Percentiles rank a stretch among this genome's conserved stretches.
Evolutionary conservation across 2,888 invertebrate species (phyloP).

Genomic region (Deilephila porcellus): DNA sequence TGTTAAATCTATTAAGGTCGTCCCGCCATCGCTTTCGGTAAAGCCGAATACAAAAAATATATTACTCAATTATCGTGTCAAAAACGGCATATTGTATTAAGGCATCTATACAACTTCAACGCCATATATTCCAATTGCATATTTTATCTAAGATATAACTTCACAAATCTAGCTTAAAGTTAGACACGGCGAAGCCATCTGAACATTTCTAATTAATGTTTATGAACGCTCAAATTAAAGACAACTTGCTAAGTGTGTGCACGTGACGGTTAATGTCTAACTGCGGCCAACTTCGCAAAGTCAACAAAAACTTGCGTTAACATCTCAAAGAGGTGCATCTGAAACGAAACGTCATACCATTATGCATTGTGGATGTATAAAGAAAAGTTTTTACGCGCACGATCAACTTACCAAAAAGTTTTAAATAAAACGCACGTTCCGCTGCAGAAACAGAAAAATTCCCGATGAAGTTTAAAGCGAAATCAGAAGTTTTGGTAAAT

Average conservation of each 20-base stretch:
- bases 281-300: neutral
- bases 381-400: neutral
- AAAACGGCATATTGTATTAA: too few relatives aligned
- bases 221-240: neutral
- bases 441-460: neutral
- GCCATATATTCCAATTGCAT: neutral
- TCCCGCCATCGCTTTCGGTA: too few relatives aligned
- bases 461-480: conserved; percentile 14
- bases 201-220: conserved; percentile 21
- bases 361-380: conserved; percentile 20
- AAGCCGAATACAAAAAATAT: too few relatives aligned
- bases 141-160: neutral
- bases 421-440: conserved; percentile 16
- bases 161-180: neutral
- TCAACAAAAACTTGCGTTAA: conserved; percentile 33
- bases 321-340: conserved; percentile 34
- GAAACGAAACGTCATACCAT: conserved; percentile 12
- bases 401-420: conserved; percentile 9
- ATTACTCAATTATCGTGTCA: too few relatives aligned
- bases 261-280: conserved; percentile 6
- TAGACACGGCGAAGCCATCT: neutral
- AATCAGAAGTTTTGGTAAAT: conserved; percentile 24
- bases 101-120: too few relatives aligned
- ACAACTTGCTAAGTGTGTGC: conserved; percentile 7
- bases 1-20: too few relatives aligned